Conservation (phyloP, 2,113 vertebrate genomes). For the Crotalus tigris region DNA sequence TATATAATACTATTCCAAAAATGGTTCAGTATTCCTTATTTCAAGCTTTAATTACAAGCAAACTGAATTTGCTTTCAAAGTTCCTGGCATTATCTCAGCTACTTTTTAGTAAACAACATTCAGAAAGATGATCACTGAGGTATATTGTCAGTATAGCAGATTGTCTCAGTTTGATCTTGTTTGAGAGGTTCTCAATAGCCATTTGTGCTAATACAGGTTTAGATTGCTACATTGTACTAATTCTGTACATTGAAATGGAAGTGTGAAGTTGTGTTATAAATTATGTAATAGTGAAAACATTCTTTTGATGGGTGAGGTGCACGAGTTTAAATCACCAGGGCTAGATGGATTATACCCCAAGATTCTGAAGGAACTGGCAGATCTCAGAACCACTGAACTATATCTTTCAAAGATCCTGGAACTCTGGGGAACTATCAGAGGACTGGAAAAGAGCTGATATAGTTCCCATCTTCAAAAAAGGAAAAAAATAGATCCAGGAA, state of each 20-base stretch:
- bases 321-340: too few species aligned
- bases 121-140: neutral
- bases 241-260: neutral
- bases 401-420: too few species aligned
- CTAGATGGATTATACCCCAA: too few species aligned
- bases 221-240: neutral
- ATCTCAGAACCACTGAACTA: too few species aligned
- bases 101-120: neutral
- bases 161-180: neutral
- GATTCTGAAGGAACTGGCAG: too few species aligned
- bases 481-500: too few species aligned
- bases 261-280: neutral
- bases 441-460: too few species aligned
- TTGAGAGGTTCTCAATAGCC: neutral
- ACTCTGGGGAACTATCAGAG: too few species aligned
- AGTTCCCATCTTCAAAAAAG: too few species aligned
- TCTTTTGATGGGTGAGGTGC: neutral
- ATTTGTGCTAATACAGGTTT: neutral
- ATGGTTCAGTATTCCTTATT: neutral
- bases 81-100: neutral
- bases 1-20: neutral
- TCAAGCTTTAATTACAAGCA: neutral
- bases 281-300: neutral
- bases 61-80: neutral
- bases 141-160: neutral